These are phyloP conservation scores for western clawed frog (Xenopus tropicalis) DNA, from an alignment of 2,113 vertebrate genomes.

Conservation along the genomic window UCB_Xtro_10.0 CM004445.2:40121501-40122000, in stretches of 20 bases:
- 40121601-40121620: neutral
- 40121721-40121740: no score
- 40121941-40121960: no score
- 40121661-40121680: neutral
- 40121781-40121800: neutral
- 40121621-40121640: neutral
- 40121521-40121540: constrained; percentile 32
- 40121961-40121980: no score
- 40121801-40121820: neutral
- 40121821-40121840: neutral
- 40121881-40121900: neutral
- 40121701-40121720: no score
- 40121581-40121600: neutral
- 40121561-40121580: neutral
- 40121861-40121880: neutral
- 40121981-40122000: no score
- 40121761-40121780: neutral
- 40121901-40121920: no score
- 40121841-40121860: neutral
- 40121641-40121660: neutral
- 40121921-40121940: no score
- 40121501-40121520: constrained; percentile 39
- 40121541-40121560: constrained; percentile 22
- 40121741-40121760: no score
- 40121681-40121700: neutral